Base-by-base conservation (phyloP, 35 echinoderm and acorn worm species). In the Ophioderma brevispina region DNA sequence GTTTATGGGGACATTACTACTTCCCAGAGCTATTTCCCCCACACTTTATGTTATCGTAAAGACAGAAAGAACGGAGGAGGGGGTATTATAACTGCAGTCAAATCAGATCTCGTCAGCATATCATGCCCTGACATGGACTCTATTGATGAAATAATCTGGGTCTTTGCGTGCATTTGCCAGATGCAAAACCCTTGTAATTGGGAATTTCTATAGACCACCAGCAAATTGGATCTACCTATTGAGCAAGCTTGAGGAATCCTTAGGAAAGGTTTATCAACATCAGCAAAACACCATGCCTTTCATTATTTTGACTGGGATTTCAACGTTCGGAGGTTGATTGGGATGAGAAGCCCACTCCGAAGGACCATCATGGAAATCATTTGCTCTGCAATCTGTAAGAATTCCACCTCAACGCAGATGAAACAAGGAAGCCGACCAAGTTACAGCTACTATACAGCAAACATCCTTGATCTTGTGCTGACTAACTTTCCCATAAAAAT, bases 161-260 rank as follows among this genome's bases (percentile, higher is more conserved):
- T n/a, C n/a, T n/a, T n/a, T n/a, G n/a, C n/a, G n/a, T n/a, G n/a
- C n/a, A n/a, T n/a, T n/a, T n/a, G n/a, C n/a, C n/a, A n/a, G n/a
- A n/a, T n/a, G n/a, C n/a, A n/a, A n/a, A n/a, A n/a, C n/a, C n/a
- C n/a, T n/a, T n/a, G n/a, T n/a, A n/a, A n/a, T n/a, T n/a, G n/a
- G n/a, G n/a, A n/a, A n/a, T n/a, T n/a, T 56, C 59, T 23, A 59
- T n/a, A n/a, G n/a, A 2, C 33, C 36, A 28, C 28, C 31, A 23
- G 42, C 50, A n/a, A n/a, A n/a, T n/a, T 38, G n/a, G 59, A 23
- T 46, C 36, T 41, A 56, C n/a, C 15, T 59, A 84, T 36, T 84
- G 82, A 46, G 17, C n/a, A 8, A 28, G 82, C 49, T 84, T n/a
- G 82, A 84, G 25, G 82, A 84, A 13, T 56, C 82, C 2, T 59